phyloP scores from a whole-genome alignment of 2,797 vertebrate species.

The Ispidina picta region DNA sequence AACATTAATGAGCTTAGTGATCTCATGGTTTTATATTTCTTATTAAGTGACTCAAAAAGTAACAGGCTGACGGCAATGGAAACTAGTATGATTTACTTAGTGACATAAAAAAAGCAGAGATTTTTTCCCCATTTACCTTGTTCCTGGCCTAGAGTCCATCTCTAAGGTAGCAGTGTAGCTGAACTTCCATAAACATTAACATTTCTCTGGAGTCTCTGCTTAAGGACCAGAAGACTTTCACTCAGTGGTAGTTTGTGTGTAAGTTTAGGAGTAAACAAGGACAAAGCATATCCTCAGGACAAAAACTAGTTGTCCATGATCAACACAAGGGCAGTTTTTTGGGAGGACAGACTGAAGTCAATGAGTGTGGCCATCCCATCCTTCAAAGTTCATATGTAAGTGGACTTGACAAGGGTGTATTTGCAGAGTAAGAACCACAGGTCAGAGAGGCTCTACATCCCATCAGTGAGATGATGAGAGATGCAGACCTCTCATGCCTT shows the following conservation, averaged over 20 bases:
- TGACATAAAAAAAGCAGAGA: conserved; percentile 2
- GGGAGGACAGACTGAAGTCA: neutral
- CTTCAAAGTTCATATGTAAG: neutral
- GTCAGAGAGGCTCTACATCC: neutral
- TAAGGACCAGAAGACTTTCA: neutral
- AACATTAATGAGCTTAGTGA: conserved; percentile 23
- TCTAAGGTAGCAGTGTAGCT: rapidly evolving
- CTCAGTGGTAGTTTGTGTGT: neutral
- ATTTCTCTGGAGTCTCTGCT: neutral
- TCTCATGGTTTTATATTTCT: conserved; percentile 32
- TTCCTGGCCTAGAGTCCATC: neutral
- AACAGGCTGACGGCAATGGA: conserved; percentile 7
- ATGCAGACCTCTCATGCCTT: neutral
- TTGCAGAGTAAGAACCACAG: neutral
- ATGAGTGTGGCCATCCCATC: neutral
- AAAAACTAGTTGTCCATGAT: neutral
- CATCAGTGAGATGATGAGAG: neutral
- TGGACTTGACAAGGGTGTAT: neutral
- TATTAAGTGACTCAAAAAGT: conserved; percentile 34
- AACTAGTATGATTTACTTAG: conserved; percentile 30
- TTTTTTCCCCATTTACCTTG: conserved; percentile 33
- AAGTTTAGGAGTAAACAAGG: neutral
- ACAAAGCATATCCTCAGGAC: neutral
- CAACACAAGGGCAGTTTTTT: neutral
- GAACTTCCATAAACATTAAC: neutral